Base-by-base conservation (phyloP, 2,797 vertebrate genomes). In the Catostomus latipinnis region DNA sequence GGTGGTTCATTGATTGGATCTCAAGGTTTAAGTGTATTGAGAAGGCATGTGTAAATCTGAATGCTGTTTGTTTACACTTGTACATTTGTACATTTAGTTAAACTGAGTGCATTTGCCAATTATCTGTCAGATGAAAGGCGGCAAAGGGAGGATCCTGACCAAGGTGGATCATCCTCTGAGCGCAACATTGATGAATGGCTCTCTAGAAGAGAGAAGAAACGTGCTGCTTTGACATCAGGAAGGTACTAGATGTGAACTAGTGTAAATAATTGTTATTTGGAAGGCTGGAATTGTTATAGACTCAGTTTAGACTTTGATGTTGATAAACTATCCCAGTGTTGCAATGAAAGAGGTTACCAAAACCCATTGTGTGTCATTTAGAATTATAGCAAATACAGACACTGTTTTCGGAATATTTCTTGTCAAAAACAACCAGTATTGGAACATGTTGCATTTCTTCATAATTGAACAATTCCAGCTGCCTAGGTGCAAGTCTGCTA, bases 151-250 rank as follows among this genome's bases (percentile, higher is more conserved):
- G 88, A 90, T 79, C 87, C 86, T 82, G 84, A 91, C 90, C 70
- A 88, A 78, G 74, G 85, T 89, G 53, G 91, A 65, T 0, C 86
- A 0, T 18, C 88, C 0, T 88, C 92, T 0, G 89, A 88, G 5
- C 92, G 92, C 80, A 90, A 82, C 50, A 61, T 96, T 0, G 94
- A 96, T 70, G 95, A 96, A n/a, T 99, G 98, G 98, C 93, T 99
- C 82, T 92, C 92, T 48, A 95, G 93, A 90, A 92, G 95, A 83
- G 93, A 95, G 46, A 96, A 96, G 91, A 94, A 90, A 57, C 91
- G 85, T 83, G 90, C 79, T 10, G 82, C 86, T 0, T 86, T 90
- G 16, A 81, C 88, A 67, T 94, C 89, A 63, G 92, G 91, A 92
- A 96, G 95, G 97, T 99, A 92, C 16, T 74, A 22, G 76, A 45